Evolutionary conservation across 2,113 vertebrate genomes (phyloP).

Genomic region (Psettodes erumei): DNA sequence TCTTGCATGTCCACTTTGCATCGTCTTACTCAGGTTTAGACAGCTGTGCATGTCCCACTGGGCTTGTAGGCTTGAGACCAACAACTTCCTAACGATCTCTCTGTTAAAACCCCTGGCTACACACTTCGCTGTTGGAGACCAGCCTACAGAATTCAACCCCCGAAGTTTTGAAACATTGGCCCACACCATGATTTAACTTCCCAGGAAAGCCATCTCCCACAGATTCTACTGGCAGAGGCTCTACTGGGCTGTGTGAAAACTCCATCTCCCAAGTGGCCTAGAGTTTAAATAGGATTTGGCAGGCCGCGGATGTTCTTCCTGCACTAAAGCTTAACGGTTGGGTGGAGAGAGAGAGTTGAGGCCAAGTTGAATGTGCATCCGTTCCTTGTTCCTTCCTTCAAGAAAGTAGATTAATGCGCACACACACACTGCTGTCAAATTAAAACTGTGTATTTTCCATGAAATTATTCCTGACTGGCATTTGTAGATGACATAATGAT

Average conservation of each 20-base stretch:
- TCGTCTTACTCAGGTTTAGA: constrained; percentile 56
- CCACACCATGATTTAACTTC: constrained; percentile 55
- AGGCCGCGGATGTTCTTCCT: constrained; percentile 21
- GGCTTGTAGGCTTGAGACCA: constrained; percentile 52
- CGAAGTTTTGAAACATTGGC: constrained; percentile 54
- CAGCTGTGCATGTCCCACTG: constrained; percentile 70
- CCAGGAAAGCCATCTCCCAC: constrained; percentile 65
- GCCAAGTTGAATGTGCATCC: constrained; percentile 43
- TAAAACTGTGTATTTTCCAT: background rate
- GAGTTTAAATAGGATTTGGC: constrained; percentile 68
- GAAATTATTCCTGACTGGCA: background rate
- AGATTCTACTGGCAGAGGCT: constrained; percentile 51
- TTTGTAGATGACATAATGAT: background rate
- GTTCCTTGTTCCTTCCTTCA: constrained; percentile 25
- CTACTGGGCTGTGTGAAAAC: constrained; percentile 76
- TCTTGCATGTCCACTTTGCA: constrained; percentile 31
- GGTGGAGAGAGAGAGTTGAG: constrained; percentile 2
- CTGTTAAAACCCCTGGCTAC: constrained; percentile 42
- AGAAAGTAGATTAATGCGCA: constrained; percentile 2
- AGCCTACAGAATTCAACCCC: constrained; percentile 32
- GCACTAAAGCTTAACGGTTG: constrained; percentile 28
- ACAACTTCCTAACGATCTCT: constrained; percentile 63
- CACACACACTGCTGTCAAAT: background rate
- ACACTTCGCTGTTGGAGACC: constrained; percentile 42
- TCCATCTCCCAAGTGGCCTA: constrained; percentile 66